A percentile compares a stretch with the other conserved stretches of the same genome.
Conservation (phyloP, 1,140 invertebrate species). For the Melanaphis sacchari region DNA sequence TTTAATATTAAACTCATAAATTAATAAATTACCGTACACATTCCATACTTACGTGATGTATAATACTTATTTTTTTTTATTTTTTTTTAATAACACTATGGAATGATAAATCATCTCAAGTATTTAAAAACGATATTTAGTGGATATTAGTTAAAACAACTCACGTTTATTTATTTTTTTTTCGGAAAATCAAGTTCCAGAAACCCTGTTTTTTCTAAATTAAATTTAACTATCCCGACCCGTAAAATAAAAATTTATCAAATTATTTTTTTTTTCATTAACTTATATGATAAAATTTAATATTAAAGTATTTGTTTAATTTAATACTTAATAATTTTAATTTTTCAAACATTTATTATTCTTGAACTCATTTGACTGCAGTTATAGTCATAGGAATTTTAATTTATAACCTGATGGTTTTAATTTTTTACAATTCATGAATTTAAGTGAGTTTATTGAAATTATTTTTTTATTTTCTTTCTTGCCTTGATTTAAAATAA, state of each 20-base stretch:
- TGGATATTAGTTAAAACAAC: neutral
- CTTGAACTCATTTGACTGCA: too few species aligned
- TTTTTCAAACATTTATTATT: too few species aligned
- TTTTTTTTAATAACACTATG: neutral
- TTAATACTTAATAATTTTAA: neutral
- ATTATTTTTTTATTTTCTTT: neutral
- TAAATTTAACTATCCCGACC: neutral
- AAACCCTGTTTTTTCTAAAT: neutral
- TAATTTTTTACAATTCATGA: neutral
- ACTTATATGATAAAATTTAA: neutral
- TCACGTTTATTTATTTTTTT: neutral
- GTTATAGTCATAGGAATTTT: neutral
- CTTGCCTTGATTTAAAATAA: neutral
- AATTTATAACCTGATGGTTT: neutral
- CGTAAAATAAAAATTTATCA: neutral
- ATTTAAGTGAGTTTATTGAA: too few species aligned
- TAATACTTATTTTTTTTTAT: neutral
- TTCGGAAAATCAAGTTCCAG: neutral
- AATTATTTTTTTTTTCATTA: neutral
- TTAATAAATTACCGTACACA: neutral
- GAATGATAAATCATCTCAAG: neutral
- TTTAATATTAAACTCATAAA: slow-evolving; percentile 17
- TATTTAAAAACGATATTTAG: neutral
- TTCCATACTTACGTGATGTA: neutral
- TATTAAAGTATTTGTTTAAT: neutral